Evolutionary conservation across 2,888 invertebrate species (phyloP).

Genomic region (Panopea generosa): DNA sequence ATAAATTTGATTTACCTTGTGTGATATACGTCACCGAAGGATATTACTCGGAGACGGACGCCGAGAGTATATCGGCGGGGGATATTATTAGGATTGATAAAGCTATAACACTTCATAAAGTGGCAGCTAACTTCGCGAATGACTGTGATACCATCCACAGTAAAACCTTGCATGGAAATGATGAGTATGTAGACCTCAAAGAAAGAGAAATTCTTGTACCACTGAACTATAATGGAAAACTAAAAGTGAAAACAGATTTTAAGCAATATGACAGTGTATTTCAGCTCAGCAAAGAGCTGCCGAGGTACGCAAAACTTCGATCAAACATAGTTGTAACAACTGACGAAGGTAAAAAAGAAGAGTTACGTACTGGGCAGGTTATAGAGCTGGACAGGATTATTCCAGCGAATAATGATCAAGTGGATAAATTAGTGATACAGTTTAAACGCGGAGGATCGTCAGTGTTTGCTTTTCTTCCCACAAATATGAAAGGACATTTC

Average conservation of each 20-base stretch:
- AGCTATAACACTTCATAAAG: no score
- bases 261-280: slow-evolving; percentile 24
- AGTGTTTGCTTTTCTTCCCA: slow-evolving; percentile 18
- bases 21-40: no score
- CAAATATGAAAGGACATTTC: slow-evolving; percentile 12
- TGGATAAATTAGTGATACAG: slow-evolving; percentile 28
- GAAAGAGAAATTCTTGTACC: no score
- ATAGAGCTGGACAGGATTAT: slow-evolving; percentile 48
- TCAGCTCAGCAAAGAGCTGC: slow-evolving; percentile 22
- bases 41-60: no score
- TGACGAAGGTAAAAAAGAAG: slow-evolving; percentile 8
- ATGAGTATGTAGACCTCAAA: no score
- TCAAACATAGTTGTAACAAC: slow-evolving; percentile 10
- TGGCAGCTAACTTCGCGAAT: no score
- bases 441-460: slow-evolving; percentile 6
- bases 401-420: slow-evolving; percentile 15
- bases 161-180: slow-evolving; percentile 17
- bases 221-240: no score
- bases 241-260: no score
- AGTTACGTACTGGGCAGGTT: slow-evolving; percentile 23
- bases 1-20: no score
- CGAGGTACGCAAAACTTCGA: slow-evolving; percentile 41
- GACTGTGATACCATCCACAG: slow-evolving; percentile 40
- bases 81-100: no score
- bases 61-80: no score